phyloP scores from a whole-genome alignment of 2,888 invertebrate genomes.

The Cerceris rybyensis region DNA sequence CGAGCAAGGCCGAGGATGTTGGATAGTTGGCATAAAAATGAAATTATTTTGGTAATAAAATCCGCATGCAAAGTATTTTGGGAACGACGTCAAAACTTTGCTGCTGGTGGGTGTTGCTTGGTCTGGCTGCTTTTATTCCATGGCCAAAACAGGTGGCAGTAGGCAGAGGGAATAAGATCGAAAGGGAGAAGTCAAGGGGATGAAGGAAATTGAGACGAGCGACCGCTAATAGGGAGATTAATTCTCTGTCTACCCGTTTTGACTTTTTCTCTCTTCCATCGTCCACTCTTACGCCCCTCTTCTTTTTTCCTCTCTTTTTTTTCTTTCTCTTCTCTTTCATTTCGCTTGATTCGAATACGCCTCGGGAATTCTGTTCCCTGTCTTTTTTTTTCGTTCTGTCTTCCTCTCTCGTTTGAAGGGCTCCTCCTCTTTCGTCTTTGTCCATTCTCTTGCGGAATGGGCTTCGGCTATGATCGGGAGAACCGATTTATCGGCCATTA shows the following conservation, averaged over 20 bases:
- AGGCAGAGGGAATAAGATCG: constrained; percentile 45
- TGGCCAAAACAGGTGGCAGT: neutral
- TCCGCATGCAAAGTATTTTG: too few species aligned
- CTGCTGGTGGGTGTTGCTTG: too few species aligned
- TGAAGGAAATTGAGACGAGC: constrained; percentile 67
- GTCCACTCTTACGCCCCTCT: neutral
- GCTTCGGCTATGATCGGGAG: constrained; percentile 10
- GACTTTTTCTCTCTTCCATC: constrained; percentile 14
- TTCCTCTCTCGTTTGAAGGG: constrained; percentile 7
- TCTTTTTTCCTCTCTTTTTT: neutral
- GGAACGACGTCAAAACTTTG: too few species aligned
- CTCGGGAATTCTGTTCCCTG: neutral
- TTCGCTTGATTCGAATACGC: neutral
- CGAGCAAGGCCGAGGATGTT: too few species aligned
- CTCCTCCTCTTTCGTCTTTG: neutral
- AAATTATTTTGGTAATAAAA: too few species aligned
- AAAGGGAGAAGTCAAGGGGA: constrained; percentile 37
- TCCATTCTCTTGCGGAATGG: constrained; percentile 7
- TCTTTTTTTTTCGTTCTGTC: neutral
- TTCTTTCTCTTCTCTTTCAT: neutral
- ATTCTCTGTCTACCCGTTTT: constrained; percentile 66
- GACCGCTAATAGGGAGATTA: constrained; percentile 72
- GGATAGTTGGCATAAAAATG: too few species aligned
- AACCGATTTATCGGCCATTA: constrained; percentile 50
- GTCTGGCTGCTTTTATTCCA: too few species aligned